phyloP scores from a whole-genome alignment of 2,113 vertebrate genomes.

The Casuarius casuarius region DNA sequence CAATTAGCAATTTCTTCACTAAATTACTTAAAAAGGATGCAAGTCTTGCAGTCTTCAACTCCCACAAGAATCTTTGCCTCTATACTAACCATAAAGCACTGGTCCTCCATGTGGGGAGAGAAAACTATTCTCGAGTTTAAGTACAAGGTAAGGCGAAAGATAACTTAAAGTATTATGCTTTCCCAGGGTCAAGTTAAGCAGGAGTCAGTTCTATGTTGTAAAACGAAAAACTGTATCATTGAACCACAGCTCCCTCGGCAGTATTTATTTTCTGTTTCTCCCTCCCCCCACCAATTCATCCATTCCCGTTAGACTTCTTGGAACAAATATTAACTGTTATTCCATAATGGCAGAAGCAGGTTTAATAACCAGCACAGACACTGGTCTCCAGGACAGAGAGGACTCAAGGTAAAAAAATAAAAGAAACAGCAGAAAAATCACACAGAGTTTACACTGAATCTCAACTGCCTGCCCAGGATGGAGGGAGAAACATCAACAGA shows the following conservation, averaged over 20 bases:
- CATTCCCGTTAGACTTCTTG: background rate
- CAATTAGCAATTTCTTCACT: background rate
- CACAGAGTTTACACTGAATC: background rate
- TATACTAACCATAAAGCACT: no score
- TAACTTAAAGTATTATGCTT: background rate
- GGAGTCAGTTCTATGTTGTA: background rate
- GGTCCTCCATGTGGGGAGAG: background rate
- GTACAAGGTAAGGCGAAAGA: background rate
- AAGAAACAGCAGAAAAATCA: background rate
- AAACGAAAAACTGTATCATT: no score
- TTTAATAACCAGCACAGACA: background rate
- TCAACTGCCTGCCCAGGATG: background rate
- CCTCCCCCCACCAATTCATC: background rate
- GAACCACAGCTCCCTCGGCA: background rate
- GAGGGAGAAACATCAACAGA: background rate
- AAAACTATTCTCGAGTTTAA: background rate
- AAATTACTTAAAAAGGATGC: background rate
- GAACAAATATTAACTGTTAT: background rate
- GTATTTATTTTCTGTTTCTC: background rate
- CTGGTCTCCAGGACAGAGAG: background rate
- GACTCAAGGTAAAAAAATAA: background rate
- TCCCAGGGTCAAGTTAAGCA: background rate
- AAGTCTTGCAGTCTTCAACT: background rate
- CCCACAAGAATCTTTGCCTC: background rate
- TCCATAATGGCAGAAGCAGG: background rate